These are phyloP conservation scores for Agonopterix heracliana DNA, from an alignment of 2,888 invertebrate species.

Conservation along the genomic window DNA sequence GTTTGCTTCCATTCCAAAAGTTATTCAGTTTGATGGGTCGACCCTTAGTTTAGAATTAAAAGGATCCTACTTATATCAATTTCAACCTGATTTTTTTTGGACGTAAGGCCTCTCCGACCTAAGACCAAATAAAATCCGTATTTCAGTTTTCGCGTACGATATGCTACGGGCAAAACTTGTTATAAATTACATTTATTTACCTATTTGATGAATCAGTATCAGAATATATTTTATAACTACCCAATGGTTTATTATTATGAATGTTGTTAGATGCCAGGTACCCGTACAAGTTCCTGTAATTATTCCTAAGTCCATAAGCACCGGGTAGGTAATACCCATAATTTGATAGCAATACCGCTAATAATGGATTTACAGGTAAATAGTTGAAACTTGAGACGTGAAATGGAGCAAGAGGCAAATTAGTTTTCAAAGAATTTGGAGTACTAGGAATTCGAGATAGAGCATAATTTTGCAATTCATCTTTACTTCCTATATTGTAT, in stretches of 20 bases:
- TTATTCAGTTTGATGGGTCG: too few species aligned
- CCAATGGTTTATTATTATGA: constrained; percentile 80
- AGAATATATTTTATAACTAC: constrained; percentile 73
- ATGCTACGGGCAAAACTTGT: too few species aligned
- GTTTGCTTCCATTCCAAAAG: too few species aligned
- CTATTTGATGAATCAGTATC: constrained; percentile 48
- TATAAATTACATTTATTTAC: too few species aligned
- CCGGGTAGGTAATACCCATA: constrained; percentile 77
- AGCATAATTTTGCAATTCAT: constrained; percentile 47
- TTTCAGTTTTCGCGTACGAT: too few species aligned
- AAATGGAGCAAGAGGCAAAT: too few species aligned
- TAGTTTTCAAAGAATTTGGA: constrained; percentile 8
- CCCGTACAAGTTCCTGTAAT: constrained; percentile 74
- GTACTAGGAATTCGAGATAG: constrained; percentile 33
- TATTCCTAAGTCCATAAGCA: constrained; percentile 42
- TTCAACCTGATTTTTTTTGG: too few species aligned
- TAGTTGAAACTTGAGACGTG: constrained; percentile 72
- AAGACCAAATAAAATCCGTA: too few species aligned
- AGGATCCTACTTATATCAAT: too few species aligned
- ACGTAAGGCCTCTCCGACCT: too few species aligned
- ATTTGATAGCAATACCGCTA: constrained; percentile 78
- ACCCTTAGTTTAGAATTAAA: too few species aligned
- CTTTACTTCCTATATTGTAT: constrained; percentile 46
- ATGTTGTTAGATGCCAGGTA: constrained; percentile 79
- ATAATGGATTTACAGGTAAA: constrained; percentile 74